Conservation (phyloP, 1,140 invertebrate species). For the Formica selysi region DNA sequence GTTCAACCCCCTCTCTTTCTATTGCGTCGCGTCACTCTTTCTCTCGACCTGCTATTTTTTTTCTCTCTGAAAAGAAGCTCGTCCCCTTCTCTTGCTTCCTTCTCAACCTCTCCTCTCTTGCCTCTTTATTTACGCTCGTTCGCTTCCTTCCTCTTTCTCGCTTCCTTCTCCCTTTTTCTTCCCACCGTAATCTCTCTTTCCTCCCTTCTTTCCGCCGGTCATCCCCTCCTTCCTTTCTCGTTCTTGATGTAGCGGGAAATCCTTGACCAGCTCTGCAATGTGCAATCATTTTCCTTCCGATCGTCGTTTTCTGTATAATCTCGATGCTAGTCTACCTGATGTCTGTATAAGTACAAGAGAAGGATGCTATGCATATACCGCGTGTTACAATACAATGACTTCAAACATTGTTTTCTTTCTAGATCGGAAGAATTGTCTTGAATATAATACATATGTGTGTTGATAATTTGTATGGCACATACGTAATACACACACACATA, state of each 20-base stretch:
- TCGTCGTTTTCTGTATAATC: conserved; percentile 19
- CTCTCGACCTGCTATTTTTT: neutral
- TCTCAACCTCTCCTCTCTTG: neutral
- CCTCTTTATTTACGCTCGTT: neutral
- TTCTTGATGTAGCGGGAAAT: neutral
- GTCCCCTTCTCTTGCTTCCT: neutral
- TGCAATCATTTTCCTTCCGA: neutral
- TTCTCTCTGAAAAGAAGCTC: neutral
- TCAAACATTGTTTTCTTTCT: neutral
- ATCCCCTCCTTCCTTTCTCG: neutral
- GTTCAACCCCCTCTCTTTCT: neutral
- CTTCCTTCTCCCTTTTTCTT: conserved; percentile 16
- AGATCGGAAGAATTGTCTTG: neutral
- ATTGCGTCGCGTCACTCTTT: neutral
- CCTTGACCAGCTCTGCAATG: neutral
- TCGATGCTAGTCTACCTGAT: neutral
- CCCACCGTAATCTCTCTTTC: neutral
- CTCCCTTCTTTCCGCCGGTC: neutral
- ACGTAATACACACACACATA: neutral
- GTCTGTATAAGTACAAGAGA: neutral
- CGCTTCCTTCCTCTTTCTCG: neutral
- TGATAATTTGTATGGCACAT: neutral
- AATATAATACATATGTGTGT: too few relatives aligned
- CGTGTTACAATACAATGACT: neutral
- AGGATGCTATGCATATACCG: neutral